phyloP scores from a whole-genome alignment of 2,888 invertebrate genomes.

The Blastobasis adustella region DNA sequence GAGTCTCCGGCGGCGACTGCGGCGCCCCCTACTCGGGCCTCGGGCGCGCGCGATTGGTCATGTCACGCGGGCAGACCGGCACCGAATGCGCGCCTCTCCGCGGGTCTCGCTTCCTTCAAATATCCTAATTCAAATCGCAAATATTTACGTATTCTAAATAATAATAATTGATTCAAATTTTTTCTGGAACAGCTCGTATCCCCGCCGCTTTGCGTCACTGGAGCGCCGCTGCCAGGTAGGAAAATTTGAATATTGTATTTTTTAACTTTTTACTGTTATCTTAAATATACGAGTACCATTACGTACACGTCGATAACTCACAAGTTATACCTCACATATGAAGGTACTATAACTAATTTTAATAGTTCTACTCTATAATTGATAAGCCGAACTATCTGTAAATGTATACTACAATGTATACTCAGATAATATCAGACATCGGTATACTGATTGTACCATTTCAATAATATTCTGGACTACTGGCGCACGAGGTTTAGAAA shows the following conservation, averaged over 20 bases:
- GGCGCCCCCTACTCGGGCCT: conserved; percentile 12
- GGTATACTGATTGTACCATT: too few species aligned
- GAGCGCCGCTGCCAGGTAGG: neutral
- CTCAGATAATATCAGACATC: too few species aligned
- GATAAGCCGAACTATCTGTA: too few species aligned
- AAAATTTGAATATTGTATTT: neutral
- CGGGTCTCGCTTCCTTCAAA: conserved; percentile 14
- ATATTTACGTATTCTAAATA: conserved; percentile 17
- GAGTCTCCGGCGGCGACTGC: conserved; percentile 1
- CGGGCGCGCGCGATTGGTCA: conserved; percentile 5
- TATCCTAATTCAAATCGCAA: conserved; percentile 27
- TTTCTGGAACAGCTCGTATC: conserved; percentile 16
- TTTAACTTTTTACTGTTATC: too few species aligned
- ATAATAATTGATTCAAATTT: conserved; percentile 21
- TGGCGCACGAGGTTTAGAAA: too few species aligned
- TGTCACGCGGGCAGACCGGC: conserved; percentile 32
- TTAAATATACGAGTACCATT: too few species aligned
- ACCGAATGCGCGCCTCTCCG: conserved; percentile 27
- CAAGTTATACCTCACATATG: too few species aligned
- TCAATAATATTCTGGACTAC: too few species aligned
- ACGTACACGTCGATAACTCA: too few species aligned
- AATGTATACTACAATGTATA: too few species aligned
- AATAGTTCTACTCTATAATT: neutral
- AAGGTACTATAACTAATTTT: too few species aligned
- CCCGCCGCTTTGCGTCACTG: conserved; percentile 6